phyloP scores from a whole-genome alignment of 2,888 invertebrate genomes.

The Harpalus rubripes region DNA sequence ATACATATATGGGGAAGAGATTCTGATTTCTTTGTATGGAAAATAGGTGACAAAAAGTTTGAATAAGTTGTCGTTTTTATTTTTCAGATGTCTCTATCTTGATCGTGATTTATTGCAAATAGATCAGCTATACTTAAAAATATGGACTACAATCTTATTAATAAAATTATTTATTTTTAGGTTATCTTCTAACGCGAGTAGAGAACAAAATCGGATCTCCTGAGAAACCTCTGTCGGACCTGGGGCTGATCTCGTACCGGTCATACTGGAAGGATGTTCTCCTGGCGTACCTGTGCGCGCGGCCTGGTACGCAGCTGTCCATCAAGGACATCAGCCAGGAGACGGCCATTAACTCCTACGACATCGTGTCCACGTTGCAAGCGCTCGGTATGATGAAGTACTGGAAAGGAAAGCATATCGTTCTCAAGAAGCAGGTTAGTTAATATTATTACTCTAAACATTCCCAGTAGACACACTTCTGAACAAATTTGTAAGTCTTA shows the following conservation, averaged over 20 bases:
- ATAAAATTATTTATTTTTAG: conserved; percentile 78
- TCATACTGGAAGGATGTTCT: conserved; percentile 99
- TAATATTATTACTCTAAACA: neutral
- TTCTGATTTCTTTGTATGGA: no score
- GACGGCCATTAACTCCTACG: conserved; percentile 97
- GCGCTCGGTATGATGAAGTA: conserved; percentile 98
- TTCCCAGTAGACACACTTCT: no score
- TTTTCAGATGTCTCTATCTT: no score
- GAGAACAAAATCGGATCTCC: conserved; percentile 99
- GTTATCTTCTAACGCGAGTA: conserved; percentile 95
- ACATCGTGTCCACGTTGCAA: conserved; percentile 98
- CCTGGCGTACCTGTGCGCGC: conserved; percentile 92
- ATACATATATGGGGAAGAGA: no score
- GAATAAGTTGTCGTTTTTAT: no score
- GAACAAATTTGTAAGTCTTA: no score
- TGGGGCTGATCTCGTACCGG: conserved; percentile 97
- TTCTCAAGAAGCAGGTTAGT: conserved; percentile 92
- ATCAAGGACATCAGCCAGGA: conserved; percentile 95
- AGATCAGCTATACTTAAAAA: no score
- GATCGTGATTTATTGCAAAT: no score
- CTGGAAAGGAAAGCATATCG: conserved; percentile 99
- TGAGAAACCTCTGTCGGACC: conserved; percentile 98
- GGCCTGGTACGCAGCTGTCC: conserved; percentile 92
- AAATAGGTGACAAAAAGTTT: no score
- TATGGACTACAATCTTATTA: no score